These are phyloP conservation scores for Tupaia chinensis DNA, from an alignment of 2,113 vertebrate genomes.

Conservation along the genomic window DNA sequence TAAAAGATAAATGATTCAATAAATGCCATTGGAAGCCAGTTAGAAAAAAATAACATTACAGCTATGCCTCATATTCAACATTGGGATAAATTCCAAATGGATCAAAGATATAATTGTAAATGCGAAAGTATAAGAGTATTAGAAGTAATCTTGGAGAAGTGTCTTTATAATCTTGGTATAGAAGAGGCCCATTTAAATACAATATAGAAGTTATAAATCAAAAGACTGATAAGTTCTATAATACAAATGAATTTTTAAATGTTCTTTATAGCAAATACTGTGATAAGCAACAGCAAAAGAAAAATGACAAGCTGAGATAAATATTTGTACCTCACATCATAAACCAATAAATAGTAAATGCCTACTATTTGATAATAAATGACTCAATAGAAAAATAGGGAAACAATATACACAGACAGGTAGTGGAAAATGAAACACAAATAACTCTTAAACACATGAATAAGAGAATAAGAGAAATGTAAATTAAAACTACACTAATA, in stretches of 20 bases:
- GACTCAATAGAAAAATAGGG: slow-evolving; percentile 59
- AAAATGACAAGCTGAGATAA: slow-evolving; percentile 71
- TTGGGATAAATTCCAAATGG: slow-evolving; percentile 68
- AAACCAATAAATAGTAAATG: slow-evolving; percentile 72
- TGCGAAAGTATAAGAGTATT: slow-evolving; percentile 62
- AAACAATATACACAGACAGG: slow-evolving; percentile 37
- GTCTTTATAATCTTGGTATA: slow-evolving; percentile 60
- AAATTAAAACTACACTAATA: slow-evolving; percentile 71
- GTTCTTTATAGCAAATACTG: slow-evolving; percentile 54
- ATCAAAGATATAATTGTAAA: slow-evolving; percentile 74
- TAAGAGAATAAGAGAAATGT: slow-evolving; percentile 62
- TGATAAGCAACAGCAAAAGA: slow-evolving; percentile 68
- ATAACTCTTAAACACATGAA: slow-evolving; percentile 66
- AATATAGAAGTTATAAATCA: slow-evolving; percentile 62
- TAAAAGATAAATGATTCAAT: slow-evolving; percentile 69
- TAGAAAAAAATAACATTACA: slow-evolving; percentile 61
- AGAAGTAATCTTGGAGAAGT: slow-evolving; percentile 60
- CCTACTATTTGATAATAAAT: slow-evolving; percentile 65
- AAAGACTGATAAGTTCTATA: slow-evolving; percentile 65
- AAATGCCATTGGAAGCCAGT: slow-evolving; percentile 41
- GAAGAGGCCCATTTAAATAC: slow-evolving; percentile 60
- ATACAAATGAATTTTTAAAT: slow-evolving; percentile 58
- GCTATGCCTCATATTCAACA: slow-evolving; percentile 45
- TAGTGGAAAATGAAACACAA: slow-evolving; percentile 68
- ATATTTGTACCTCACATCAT: slow-evolving; percentile 57